These are phyloP conservation scores for Dreissena polymorpha DNA, from an alignment of 1,140 invertebrate species.

Conservation along the genomic window DNA sequence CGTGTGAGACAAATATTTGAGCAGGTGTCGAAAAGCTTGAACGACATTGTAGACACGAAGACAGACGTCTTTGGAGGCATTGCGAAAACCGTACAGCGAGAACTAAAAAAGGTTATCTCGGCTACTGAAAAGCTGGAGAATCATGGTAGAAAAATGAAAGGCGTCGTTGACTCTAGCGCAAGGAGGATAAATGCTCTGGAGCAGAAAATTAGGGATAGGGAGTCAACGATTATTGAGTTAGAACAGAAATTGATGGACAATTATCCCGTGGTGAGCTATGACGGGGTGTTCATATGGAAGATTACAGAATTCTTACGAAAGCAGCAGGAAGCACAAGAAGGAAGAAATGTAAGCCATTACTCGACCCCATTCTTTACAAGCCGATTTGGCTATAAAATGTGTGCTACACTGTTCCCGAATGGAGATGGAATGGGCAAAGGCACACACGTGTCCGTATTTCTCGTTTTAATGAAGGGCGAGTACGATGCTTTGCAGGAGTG, in stretches of 20 bases:
- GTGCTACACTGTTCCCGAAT: constrained; percentile 89
- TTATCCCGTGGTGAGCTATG: constrained; percentile 66
- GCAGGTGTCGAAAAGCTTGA: neutral
- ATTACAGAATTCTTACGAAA: constrained; percentile 70
- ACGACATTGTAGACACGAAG: constrained; percentile 51
- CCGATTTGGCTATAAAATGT: constrained; percentile 87
- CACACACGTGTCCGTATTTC: constrained; percentile 77
- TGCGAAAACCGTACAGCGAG: constrained; percentile 63
- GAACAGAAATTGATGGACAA: constrained; percentile 64
- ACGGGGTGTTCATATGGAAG: constrained; percentile 76
- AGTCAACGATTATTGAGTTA: constrained; percentile 65
- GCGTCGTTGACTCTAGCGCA: constrained; percentile 55
- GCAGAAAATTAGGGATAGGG: constrained; percentile 64
- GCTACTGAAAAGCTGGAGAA: constrained; percentile 59
- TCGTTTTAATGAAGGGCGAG: constrained; percentile 77
- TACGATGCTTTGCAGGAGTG: constrained; percentile 75
- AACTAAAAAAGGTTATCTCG: constrained; percentile 63
- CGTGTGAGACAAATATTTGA: no score
- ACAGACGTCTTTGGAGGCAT: constrained; percentile 64
- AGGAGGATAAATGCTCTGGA: constrained; percentile 65
- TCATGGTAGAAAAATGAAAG: constrained; percentile 35
- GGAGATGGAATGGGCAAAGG: constrained; percentile 82
- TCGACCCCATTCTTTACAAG: constrained; percentile 76
- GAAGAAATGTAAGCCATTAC: constrained; percentile 73
- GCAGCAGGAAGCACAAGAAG: constrained; percentile 70